Evolutionary conservation across 2,113 vertebrate genomes (phyloP).

Genomic region (Ageneiosus marmoratus): DNA sequence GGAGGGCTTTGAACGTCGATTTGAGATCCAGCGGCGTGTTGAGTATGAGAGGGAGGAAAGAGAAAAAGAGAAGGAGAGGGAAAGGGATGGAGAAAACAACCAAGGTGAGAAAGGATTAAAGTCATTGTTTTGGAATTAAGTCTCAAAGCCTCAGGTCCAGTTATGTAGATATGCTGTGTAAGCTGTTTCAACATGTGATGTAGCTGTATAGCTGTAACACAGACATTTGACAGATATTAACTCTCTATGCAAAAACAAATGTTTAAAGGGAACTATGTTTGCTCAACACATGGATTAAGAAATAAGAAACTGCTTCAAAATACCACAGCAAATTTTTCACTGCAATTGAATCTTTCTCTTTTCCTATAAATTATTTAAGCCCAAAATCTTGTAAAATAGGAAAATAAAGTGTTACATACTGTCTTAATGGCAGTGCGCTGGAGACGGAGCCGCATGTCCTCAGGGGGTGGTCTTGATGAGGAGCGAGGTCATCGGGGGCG

Average conservation of each 20-base stretch:
- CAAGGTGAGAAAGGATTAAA: slow-evolving; percentile 63
- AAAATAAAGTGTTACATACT: not conserved
- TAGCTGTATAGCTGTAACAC: not conserved
- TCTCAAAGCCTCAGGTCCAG: not conserved
- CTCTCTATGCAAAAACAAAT: not conserved
- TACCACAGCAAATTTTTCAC: slow-evolving; percentile 2
- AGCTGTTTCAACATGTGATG: not conserved
- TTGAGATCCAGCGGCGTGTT: slow-evolving; percentile 84
- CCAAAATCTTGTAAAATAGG: slow-evolving; percentile 7
- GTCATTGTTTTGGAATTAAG: not conserved
- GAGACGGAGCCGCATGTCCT: slow-evolving; percentile 80
- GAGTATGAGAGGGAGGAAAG: slow-evolving; percentile 81
- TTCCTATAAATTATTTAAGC: not conserved
- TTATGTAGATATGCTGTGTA: not conserved
- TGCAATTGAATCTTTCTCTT: not conserved
- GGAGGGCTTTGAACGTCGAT: slow-evolving; percentile 85
- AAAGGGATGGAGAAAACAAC: slow-evolving; percentile 69
- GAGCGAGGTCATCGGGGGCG: slow-evolving; percentile 75
- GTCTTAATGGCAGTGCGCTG: slow-evolving; percentile 71
- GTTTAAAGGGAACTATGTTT: not conserved
- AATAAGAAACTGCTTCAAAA: slow-evolving; percentile 19
- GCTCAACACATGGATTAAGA: not conserved
- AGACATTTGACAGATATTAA: not conserved
- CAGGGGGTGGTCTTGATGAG: slow-evolving; percentile 75
- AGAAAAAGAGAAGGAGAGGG: slow-evolving; percentile 72